Conservation (phyloP, 1,140 invertebrate species). For the Heterodera schachtii region DNA sequence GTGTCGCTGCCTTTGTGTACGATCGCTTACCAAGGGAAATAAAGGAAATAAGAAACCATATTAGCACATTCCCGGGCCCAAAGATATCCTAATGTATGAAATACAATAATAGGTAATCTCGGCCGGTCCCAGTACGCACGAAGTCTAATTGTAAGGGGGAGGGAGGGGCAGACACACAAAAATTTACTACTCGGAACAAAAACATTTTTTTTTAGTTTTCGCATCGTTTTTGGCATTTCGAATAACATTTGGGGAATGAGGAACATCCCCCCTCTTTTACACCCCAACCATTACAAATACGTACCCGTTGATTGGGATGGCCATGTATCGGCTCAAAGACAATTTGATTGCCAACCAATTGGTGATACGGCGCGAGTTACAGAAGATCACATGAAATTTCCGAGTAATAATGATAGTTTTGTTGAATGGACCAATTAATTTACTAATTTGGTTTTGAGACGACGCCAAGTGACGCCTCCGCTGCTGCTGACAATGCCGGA, state of each 20-base stretch:
- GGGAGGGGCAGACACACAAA: too few species aligned
- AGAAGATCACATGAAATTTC: conserved; percentile 28
- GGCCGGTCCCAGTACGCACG: too few species aligned
- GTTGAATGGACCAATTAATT: neutral
- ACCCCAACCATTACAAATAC: neutral
- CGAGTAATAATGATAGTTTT: neutral
- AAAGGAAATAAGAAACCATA: too few species aligned
- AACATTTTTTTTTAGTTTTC: too few species aligned
- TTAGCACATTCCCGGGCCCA: too few species aligned
- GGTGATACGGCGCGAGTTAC: conserved; percentile 35
- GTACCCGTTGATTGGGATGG: conserved; percentile 30
- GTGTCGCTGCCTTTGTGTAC: conserved; percentile 32
- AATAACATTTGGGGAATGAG: too few species aligned
- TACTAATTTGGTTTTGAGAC: conserved; percentile 14
- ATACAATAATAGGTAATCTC: too few species aligned
- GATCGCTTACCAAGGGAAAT: conserved; percentile 25
- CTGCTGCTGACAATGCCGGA: neutral
- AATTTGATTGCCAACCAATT: conserved; percentile 38
- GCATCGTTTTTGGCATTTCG: too few species aligned
- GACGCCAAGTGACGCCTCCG: conserved; percentile 15
- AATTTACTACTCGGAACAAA: too few species aligned
- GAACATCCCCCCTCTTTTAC: too few species aligned
- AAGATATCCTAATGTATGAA: too few species aligned
- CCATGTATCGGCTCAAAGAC: conserved; percentile 14
- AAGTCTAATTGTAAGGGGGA: too few species aligned